Base-by-base conservation (phyloP, 2,888 invertebrate genomes). In the Cetonia aurata region DNA sequence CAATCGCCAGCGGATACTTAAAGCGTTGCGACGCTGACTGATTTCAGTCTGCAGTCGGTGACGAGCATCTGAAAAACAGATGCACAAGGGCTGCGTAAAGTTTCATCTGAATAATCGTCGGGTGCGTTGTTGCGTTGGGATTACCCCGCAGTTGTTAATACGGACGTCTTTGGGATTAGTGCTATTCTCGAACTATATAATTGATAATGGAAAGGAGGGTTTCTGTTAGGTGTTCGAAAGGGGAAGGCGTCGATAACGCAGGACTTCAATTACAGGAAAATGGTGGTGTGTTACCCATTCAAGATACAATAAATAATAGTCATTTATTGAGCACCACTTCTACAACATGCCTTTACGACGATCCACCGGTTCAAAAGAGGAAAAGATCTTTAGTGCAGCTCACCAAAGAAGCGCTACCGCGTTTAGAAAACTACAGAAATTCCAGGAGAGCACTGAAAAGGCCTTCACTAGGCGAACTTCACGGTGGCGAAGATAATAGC, bases 381-480 rank as follows among this genome's bases (percentile, higher is more conserved):
- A 88, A 89, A 77, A 83, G 87, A 25, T 90, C 90, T 1, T 80
- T 91, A 75, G 90, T 90, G 1, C 91, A 91, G 77, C 85, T 93
- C 69, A 92, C 92, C 0, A 89, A 92, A 77, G 96, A 96, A 83
- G 92, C 93, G 0, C 82, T 95, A 44, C 95, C 95, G 0, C 86
- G 94, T 69, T 87, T 93, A 84, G 94, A 95, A 80, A 93, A 95
- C 82, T 96, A 96, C 81, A 89, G 93, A 80, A 91, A 92, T 81
- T 91, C 93, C 0, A 90, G 91, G 79, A 87, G 93, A 75, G 92
- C 92, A 0, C 84, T 90, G 65, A 94, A 94, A 81, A 88, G 96
- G 74, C 95, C 95, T 0, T 94, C 95, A 25, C 86, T 96, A 69
- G 94, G 95, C 17, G 94, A 95, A 80, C 85, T 96, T 53, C 95